Conservation (phyloP, 2,797 vertebrate species). For the Aldrovandia affinis region DNA sequence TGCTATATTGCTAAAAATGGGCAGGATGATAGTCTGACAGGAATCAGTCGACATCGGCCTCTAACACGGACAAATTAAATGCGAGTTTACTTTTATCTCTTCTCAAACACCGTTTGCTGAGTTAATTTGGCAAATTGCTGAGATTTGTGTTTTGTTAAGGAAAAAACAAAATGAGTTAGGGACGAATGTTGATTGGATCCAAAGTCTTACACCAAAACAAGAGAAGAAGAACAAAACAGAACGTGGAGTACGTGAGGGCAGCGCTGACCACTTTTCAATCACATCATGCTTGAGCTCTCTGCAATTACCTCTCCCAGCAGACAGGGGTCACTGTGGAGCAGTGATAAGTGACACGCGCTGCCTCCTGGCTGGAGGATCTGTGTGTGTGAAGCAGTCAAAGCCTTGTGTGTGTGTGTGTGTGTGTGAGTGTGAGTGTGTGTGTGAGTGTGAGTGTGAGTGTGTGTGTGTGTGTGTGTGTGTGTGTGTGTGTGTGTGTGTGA, state of each 20-base stretch:
- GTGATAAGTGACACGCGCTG: not conserved
- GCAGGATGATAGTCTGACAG: no score
- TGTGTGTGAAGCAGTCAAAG: conserved; percentile 45
- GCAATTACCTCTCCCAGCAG: conserved; percentile 25
- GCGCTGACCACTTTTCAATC: not conserved
- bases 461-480: conserved; percentile 37
- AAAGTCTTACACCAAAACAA: not conserved
- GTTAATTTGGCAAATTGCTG: not conserved
- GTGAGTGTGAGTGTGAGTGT: conserved; percentile 49
- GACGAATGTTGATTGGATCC: not conserved
- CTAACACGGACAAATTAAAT: not conserved
- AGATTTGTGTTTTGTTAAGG: no score
- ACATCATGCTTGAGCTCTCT: not conserved
- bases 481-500: conserved; percentile 1
- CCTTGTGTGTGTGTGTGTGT: conserved; percentile 46
- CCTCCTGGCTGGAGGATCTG: conserved; percentile 44
- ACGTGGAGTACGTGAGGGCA: not conserved
- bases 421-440: no score
- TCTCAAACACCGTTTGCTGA: not conserved
- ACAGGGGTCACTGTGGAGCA: conserved; percentile 42
- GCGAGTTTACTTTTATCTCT: not conserved
- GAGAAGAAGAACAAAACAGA: not conserved
- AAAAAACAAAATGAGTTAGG: not conserved
- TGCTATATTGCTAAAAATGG: no score
- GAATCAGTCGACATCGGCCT: not conserved